Evolutionary conservation across 2,797 vertebrate species (phyloP).

Genomic region (Chelon labrosus): DNA sequence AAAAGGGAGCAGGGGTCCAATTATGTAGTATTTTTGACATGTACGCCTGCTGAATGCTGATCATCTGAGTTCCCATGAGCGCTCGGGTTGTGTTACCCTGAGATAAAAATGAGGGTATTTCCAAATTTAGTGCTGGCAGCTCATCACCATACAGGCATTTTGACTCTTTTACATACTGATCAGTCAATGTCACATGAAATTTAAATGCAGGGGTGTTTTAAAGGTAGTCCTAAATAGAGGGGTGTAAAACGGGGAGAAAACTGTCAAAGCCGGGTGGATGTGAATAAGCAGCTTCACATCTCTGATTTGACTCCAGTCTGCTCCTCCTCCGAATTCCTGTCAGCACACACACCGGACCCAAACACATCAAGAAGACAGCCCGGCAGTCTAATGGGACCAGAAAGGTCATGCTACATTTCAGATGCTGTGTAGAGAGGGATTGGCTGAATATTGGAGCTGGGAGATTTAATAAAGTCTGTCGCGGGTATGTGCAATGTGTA

Average conservation of each 20-base stretch:
- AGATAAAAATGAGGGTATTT: slow-evolving; percentile 31
- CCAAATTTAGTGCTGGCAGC: slow-evolving; percentile 9
- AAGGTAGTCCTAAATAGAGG: slow-evolving; percentile 34
- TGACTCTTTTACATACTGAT: slow-evolving; percentile 30
- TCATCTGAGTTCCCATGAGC: slow-evolving; percentile 33
- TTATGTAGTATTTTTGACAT: slow-evolving; percentile 41
- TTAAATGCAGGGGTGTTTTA: slow-evolving; percentile 30
- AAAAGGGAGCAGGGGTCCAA: slow-evolving; percentile 34
- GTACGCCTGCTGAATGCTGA: slow-evolving; percentile 26
- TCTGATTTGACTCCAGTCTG: slow-evolving; percentile 47
- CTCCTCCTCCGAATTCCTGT: slow-evolving; percentile 68
- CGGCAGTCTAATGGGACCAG: slow-evolving; percentile 66
- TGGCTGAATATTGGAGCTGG: slow-evolving; percentile 49
- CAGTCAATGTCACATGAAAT: slow-evolving; percentile 46
- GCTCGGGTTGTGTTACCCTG: slow-evolving; percentile 24
- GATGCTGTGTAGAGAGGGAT: slow-evolving; percentile 66
- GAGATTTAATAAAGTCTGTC: slow-evolving; percentile 70
- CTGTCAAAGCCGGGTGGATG: slow-evolving; percentile 57
- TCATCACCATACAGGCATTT: slow-evolving; percentile 13
- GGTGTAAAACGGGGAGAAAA: slow-evolving; percentile 16
- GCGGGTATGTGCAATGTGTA: slow-evolving; percentile 38
- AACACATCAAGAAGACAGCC: slow-evolving; percentile 75
- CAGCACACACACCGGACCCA: slow-evolving; percentile 66
- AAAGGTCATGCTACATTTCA: slow-evolving; percentile 81
- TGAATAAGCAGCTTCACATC: slow-evolving; percentile 59